Conservation (phyloP, 1,140 invertebrate genomes). For the Calosoma granatense region DNA sequence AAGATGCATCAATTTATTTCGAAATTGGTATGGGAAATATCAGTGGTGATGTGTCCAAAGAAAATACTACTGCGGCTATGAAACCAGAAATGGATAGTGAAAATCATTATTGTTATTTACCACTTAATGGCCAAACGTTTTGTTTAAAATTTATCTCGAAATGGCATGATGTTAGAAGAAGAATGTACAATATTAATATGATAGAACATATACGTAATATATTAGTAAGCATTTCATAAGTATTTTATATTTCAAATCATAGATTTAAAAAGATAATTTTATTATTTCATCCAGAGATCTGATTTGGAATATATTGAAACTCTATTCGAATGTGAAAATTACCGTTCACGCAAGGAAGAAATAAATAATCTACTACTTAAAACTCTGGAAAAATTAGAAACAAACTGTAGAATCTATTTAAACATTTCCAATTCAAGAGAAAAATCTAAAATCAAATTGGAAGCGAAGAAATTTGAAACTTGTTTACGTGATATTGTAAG, state of each 20-base stretch:
- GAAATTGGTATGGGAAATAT: conserved; percentile 23
- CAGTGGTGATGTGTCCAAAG: conserved; percentile 6
- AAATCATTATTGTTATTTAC: conserved; percentile 63
- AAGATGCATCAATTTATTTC: conserved; percentile 22
- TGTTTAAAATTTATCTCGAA: conserved; percentile 64
- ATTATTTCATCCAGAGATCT: conserved; percentile 19
- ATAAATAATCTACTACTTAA: conserved; percentile 18
- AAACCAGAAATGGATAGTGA: not conserved
- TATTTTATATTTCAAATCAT: too few relatives aligned
- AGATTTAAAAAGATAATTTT: conserved; percentile 3
- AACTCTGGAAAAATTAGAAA: conserved; percentile 19
- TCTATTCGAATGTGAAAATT: conserved; percentile 19
- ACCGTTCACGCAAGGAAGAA: conserved; percentile 13
- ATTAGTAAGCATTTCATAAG: conserved; percentile 50
- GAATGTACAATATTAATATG: conserved; percentile 78
- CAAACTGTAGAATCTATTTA: conserved; percentile 22
- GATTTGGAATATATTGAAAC: conserved; percentile 22
- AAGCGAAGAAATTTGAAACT: conserved; percentile 21
- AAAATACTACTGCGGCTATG: not conserved
- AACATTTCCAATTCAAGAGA: conserved; percentile 19
- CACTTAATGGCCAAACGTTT: conserved; percentile 71
- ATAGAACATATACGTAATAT: conserved; percentile 64
- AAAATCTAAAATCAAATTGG: conserved; percentile 20
- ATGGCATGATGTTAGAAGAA: conserved; percentile 66
- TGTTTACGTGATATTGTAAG: conserved; percentile 23